Conservation (phyloP, 2,113 vertebrate genomes). For the Lonchura striata region DNA sequence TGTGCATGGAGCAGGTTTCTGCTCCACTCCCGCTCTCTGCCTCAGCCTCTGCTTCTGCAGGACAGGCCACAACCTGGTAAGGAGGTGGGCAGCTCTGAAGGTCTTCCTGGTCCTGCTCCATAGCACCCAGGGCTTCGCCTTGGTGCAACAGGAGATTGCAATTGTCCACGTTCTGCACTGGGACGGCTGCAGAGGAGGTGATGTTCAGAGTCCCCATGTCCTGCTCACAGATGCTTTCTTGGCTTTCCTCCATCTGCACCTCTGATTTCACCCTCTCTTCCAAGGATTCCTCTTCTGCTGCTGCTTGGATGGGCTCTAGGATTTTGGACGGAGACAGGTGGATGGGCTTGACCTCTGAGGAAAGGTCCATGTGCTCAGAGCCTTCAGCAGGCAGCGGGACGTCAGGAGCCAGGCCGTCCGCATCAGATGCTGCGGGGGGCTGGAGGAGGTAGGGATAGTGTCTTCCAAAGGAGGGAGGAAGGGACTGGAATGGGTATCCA, state of each 20-base stretch:
- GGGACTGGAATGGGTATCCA: slow-evolving; percentile 86
- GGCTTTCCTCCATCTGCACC: slow-evolving; percentile 70
- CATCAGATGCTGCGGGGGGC: slow-evolving; percentile 73
- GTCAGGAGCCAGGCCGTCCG: slow-evolving; percentile 76
- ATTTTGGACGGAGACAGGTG: slow-evolving; percentile 78
- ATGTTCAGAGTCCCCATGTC: slow-evolving; percentile 57
- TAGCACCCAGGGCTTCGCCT: slow-evolving; percentile 38
- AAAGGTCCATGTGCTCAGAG: slow-evolving; percentile 75
- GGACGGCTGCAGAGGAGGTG: slow-evolving; percentile 19
- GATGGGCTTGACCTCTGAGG: slow-evolving; percentile 80
- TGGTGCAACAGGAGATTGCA: slow-evolving; percentile 61
- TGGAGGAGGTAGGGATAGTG: slow-evolving; percentile 87
- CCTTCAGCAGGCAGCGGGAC: slow-evolving; percentile 75
- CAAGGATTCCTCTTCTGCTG: slow-evolving; percentile 56
- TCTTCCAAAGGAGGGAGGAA: slow-evolving; percentile 84
- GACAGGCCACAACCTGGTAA: slow-evolving; percentile 66
- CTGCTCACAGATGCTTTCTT: slow-evolving; percentile 55
- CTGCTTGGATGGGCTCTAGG: slow-evolving; percentile 68
- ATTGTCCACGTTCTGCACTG: slow-evolving; percentile 25
- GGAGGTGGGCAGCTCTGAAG: slow-evolving; percentile 66
- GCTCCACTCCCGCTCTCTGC: neutral
- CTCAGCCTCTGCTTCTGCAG: slow-evolving; percentile 52
- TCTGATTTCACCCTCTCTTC: slow-evolving; percentile 74
- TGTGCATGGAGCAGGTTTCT: slow-evolving; percentile 45
- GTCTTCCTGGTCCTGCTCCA: slow-evolving; percentile 71